A percentile compares a stretch with the other conserved stretches of the same genome.
phyloP scores from a whole-genome alignment of 1,140 invertebrate species.

The Drosophila insularis region DNA sequence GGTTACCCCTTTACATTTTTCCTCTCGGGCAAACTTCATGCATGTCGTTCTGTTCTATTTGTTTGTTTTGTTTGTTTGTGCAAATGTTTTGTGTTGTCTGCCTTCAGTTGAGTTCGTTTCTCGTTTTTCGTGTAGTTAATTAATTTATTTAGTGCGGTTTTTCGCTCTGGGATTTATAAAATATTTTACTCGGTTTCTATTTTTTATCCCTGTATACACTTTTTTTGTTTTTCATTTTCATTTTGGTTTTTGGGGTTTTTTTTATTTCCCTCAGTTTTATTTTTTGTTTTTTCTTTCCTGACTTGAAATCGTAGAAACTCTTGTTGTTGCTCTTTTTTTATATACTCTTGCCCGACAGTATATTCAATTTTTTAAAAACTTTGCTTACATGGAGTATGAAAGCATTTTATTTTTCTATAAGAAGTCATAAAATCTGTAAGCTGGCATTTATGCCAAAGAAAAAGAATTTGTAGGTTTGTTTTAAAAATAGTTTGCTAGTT shows the following conservation, averaged over 20 bases:
- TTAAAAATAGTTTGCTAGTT: no score
- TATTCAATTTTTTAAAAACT: background rate
- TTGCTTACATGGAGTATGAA: no score
- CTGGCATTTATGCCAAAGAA: no score
- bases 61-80: constrained; percentile 33
- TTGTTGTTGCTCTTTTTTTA: constrained; percentile 15
- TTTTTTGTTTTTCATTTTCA: constrained; percentile 26
- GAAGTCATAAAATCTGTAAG: no score
- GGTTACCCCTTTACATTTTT: constrained; percentile 13
- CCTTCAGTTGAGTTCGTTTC: constrained; percentile 18
- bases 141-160: constrained; percentile 76
- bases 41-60: constrained; percentile 27
- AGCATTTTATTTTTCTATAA: no score
- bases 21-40: constrained; percentile 23
- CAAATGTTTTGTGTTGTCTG: constrained; percentile 29
- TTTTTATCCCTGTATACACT: constrained; percentile 17
- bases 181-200: constrained; percentile 55
- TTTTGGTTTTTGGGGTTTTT: constrained; percentile 16
- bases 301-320: background rate
- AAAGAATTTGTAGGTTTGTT: no score
- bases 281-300: constrained; percentile 22
- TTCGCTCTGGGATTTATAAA: constrained; percentile 71
- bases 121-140: constrained; percentile 67
- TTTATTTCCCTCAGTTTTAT: background rate
- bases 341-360: background rate